Conservation (phyloP, 2,888 invertebrate genomes). For the Cosmorhoe ocellata region DNA sequence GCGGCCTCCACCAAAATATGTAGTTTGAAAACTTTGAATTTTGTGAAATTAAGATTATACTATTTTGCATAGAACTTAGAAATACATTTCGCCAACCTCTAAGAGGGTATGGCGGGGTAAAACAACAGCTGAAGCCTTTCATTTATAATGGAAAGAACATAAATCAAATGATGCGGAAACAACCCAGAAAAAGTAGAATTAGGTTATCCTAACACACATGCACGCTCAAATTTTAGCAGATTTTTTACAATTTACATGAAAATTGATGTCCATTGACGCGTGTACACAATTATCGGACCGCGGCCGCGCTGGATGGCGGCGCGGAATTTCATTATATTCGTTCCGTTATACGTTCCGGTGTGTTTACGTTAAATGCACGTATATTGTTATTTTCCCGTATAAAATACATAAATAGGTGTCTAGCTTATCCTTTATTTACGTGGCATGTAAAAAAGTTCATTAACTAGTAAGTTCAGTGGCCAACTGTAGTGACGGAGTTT, state of each 20-base stretch:
- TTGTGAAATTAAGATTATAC: too few relatives aligned
- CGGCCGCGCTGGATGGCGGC: conserved; percentile 28
- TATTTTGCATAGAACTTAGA: too few relatives aligned
- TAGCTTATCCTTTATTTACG: too few relatives aligned
- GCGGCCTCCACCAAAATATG: too few relatives aligned
- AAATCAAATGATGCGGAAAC: neutral
- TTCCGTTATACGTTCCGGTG: neutral
- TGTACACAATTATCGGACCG: conserved; percentile 59
- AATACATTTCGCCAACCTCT: too few relatives aligned
- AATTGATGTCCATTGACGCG: conserved; percentile 52
- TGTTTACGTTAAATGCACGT: neutral
- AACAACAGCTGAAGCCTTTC: too few relatives aligned
- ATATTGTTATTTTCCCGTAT: neutral
- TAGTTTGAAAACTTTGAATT: too few relatives aligned
- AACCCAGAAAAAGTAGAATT: neutral
- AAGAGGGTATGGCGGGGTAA: too few relatives aligned
- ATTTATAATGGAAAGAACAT: neutral
- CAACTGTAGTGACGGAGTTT: too few relatives aligned
- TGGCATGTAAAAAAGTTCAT: too few relatives aligned
- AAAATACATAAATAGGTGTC: too few relatives aligned
- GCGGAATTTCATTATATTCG: conserved; percentile 17
- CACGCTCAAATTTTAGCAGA: conserved; percentile 11
- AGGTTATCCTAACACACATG: conserved; percentile 7
- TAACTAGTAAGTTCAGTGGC: too few relatives aligned
- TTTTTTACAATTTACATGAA: conserved; percentile 56